Conservation (phyloP, 2,797 vertebrate species). For the Catostomus latipinnis region DNA sequence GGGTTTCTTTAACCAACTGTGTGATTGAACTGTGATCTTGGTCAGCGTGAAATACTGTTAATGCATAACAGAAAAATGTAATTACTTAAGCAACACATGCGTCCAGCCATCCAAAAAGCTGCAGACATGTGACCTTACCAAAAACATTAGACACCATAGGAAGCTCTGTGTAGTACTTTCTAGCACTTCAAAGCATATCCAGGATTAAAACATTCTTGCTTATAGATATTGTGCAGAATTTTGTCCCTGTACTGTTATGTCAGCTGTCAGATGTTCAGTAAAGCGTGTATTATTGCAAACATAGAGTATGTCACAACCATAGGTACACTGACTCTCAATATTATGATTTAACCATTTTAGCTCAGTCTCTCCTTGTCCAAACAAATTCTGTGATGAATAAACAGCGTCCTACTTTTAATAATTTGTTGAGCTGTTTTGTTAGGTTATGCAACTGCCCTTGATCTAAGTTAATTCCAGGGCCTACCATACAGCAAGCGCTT, state of each 20-base stretch:
- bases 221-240: slow-evolving; percentile 27
- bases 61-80: slow-evolving; percentile 56
- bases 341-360: slow-evolving; percentile 8
- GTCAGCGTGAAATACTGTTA: slow-evolving; percentile 45
- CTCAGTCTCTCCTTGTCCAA: background rate
- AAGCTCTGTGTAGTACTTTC: slow-evolving; percentile 22
- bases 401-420: slow-evolving; percentile 38
- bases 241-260: slow-evolving; percentile 10
- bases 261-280: slow-evolving; percentile 15
- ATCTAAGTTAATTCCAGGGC: slow-evolving; percentile 53
- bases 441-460: slow-evolving; percentile 51
- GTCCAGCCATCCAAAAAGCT: slow-evolving; percentile 56
- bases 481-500: slow-evolving; percentile 2
- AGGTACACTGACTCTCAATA: slow-evolving; percentile 12
- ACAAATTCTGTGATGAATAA: slow-evolving; percentile 11
- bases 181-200: slow-evolving; percentile 38
- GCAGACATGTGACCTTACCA: slow-evolving; percentile 69
- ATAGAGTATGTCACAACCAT: background rate
- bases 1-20: slow-evolving; percentile 20
- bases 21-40: slow-evolving; percentile 25
- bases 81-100: slow-evolving; percentile 42
- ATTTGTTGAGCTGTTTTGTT: slow-evolving; percentile 43
- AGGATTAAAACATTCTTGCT: slow-evolving; percentile 24
- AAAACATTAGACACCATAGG: slow-evolving; percentile 63
- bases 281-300: slow-evolving; percentile 1